Evolutionary conservation across 2,113 vertebrate species (phyloP).

Genomic region (Nothocercus nigrocapillus): DNA sequence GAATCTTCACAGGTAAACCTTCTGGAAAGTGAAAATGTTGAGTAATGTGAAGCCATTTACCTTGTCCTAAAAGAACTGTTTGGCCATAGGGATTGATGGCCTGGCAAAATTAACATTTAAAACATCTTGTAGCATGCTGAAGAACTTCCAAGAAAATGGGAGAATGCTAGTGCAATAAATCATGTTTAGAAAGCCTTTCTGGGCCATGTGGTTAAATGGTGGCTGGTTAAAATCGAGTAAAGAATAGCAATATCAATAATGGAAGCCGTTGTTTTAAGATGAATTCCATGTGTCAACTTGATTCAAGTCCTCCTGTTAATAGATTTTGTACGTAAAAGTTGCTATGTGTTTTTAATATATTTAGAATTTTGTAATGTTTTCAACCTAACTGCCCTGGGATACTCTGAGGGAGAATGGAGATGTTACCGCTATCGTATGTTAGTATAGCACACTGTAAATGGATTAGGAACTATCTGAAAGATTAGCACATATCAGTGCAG

Average conservation of each 20-base stretch:
- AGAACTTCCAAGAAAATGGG: background rate
- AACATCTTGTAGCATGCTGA: background rate
- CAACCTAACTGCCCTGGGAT: too few species aligned
- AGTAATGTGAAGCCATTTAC: background rate
- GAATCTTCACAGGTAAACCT: background rate
- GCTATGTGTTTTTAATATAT: too few species aligned
- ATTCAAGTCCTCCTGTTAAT: too few species aligned
- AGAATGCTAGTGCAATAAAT: background rate
- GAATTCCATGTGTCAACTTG: too few species aligned
- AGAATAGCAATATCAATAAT: background rate
- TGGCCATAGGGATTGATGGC: background rate
- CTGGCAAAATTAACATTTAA: background rate
- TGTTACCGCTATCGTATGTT: too few species aligned
- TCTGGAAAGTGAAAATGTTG: background rate
- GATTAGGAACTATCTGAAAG: too few species aligned
- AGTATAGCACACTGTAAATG: too few species aligned
- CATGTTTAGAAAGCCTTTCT: background rate
- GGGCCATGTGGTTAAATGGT: background rate
- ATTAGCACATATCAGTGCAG: too few species aligned
- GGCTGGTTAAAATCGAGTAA: background rate
- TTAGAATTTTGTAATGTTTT: too few species aligned
- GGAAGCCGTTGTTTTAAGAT: too few species aligned
- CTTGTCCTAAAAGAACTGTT: background rate
- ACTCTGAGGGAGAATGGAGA: too few species aligned
- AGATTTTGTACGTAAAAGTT: too few species aligned